Base-by-base conservation (phyloP, 2,797 vertebrate species). In the Falco concolor region DNA sequence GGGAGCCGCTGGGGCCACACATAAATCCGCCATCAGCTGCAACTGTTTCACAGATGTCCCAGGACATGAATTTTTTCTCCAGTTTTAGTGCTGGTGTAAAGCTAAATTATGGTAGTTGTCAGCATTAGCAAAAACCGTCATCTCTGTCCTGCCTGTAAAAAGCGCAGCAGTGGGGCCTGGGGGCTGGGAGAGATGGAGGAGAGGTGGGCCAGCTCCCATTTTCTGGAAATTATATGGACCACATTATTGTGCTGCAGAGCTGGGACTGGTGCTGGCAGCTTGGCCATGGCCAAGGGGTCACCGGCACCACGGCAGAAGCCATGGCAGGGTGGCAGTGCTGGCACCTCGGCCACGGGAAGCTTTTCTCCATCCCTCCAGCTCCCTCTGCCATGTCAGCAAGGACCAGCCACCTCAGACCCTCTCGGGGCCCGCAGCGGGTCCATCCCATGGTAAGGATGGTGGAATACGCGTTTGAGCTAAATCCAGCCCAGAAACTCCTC, bases 241-340 rank as follows among this genome's bases (percentile, higher is more conserved):
- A 6, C 59, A 3, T 12, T 30, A 5, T 24, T 8, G 21, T 72
- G 45, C 49, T 4, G 27, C 0, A 6, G n/a, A 18, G 64, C 57
- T 79, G 70, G 47, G 45, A 6, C 5, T 3, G 72, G 11, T 16
- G 70, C 42, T 17, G 70, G 19, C 0, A 36, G 6, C 12, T n/a
- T 3, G 1, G 54, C 34, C 1, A 0, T 1, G 36, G 13, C 8
- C 0, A 0, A n/a, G 56, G n/a, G 56, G 57, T 36, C 45, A 12
- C 16, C 5, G 0, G n/a, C 13, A 32, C 0, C 8, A 0, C 1
- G 12, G n/a, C 83, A 50, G 50, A 20, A 59, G 23, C 1, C 32
- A 6, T 0, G 10, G 28, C 42, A 28, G n/a, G n/a, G 74, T 2
- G 6, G 54, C 89, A 23, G 30, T 0, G 3, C 10, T 1, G 75